These are phyloP conservation scores for Scaptomyza flava DNA, from an alignment of 2,888 invertebrate genomes.

Conservation along the genomic window DNA sequence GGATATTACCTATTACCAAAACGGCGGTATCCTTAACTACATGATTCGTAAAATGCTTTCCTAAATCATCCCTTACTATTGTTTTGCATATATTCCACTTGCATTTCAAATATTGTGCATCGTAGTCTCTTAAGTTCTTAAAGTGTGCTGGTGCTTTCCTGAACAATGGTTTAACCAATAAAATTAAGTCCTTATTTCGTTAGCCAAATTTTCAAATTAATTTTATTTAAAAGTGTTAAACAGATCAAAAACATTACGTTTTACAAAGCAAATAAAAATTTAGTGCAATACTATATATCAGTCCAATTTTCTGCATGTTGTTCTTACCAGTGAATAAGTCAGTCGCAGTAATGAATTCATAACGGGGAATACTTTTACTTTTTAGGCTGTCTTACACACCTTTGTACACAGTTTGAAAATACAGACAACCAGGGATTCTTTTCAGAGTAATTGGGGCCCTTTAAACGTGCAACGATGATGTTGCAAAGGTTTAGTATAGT, in stretches of 20 bases:
- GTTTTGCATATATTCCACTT: conserved; percentile 56
- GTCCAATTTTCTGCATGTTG: no score
- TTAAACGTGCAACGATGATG: background rate
- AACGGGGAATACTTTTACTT: background rate
- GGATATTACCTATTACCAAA: conserved; percentile 95
- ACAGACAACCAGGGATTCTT: background rate
- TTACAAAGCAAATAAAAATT: background rate
- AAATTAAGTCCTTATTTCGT: conserved; percentile 53
- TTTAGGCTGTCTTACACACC: no score
- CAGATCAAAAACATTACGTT: background rate
- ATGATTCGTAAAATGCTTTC: conserved; percentile 95
- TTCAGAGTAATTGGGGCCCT: background rate
- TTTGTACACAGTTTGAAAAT: background rate
- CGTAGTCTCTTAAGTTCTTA: conserved; percentile 53
- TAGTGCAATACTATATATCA: background rate
- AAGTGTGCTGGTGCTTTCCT: conserved; percentile 54
- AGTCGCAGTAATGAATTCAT: background rate
- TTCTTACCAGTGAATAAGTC: conserved; percentile 9
- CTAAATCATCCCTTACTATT: conserved; percentile 48
- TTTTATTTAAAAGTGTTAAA: conserved; percentile 61
- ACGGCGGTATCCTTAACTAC: conserved; percentile 98
- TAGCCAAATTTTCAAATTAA: conserved; percentile 81
- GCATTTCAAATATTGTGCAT: conserved; percentile 64
- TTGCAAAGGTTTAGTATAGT: background rate
- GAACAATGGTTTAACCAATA: conserved; percentile 58